Evolutionary conservation across 1,140 invertebrate species (phyloP), one percentile per base, ranked within the genome.

Genomic region (Lordiphosa mommai): DNA sequence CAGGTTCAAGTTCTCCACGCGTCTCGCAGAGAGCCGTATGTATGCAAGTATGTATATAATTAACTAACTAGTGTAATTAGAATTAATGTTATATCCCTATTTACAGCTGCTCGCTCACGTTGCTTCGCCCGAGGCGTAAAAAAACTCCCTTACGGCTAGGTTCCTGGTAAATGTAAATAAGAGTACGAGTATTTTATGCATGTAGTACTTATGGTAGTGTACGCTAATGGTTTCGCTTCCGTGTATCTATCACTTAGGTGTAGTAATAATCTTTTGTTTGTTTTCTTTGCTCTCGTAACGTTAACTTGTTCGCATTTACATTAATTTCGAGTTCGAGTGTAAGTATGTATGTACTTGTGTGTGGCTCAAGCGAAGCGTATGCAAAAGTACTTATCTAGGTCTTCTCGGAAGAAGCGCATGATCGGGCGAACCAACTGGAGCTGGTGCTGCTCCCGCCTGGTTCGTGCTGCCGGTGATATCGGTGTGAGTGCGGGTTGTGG

Each of bases 271-370:
- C 34, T 49, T 49, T 58, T 32, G 10, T 32, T 46, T 50, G 40
- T 27, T 49, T 48, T 27, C 43, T 32, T 58, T 43, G 33, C 46
- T 59, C 14, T 46, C 27, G 32, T 67, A 53, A 53, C 55, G 65
- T 68, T 68, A 68, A 68, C 65, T 64, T 65, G 12, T 57, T 56
- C 38, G 13, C 63, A 60, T 51, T 59, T 67, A 67, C 64, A 67
- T 67, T 43, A 51, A 23, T 14, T 43, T 34, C 46, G 49, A 17
- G 17, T 41, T 51, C 52, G 59, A 36, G 20, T 51, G 36, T 59
- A 59, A 51, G 40, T 52, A 68, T 51, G 55, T 43, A 23, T 29
- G 37, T 44, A 60, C 48, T 41, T 46, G 67, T 51, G 55, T 38
- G 17, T 61, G 60, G 48, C 16, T 61, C 30, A 51, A 63, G 38